A percentile compares a stretch with the other conserved stretches of the same genome.
phyloP scores from a whole-genome alignment of 2,113 vertebrate genomes.

The Strix aluco region DNA sequence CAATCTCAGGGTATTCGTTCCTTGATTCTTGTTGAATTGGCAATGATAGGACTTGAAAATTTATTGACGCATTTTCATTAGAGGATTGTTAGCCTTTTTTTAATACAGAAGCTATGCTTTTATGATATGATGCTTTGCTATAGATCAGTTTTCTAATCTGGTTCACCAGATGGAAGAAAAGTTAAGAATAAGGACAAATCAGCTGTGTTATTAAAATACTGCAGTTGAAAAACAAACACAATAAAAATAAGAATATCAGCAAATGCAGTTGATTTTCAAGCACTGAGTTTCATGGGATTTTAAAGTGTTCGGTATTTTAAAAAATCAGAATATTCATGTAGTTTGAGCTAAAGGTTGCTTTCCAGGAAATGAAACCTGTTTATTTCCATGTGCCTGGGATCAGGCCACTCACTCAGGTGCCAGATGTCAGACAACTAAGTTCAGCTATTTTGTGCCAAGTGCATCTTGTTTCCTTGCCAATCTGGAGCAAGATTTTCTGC shows the following conservation, averaged over 20 bases:
- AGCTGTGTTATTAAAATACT: background rate
- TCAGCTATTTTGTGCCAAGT: background rate
- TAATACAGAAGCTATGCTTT: background rate
- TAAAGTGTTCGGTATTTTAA: background rate
- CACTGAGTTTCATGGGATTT: background rate
- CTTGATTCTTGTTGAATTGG: background rate
- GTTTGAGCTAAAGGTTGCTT: background rate
- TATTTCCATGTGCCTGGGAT: background rate
- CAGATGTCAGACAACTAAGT: background rate
- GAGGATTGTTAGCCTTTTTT: background rate
- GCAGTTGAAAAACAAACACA: background rate
- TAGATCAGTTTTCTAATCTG: background rate
- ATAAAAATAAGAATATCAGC: background rate
- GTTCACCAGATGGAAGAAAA: background rate
- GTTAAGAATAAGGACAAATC: background rate
- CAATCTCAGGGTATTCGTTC: background rate
- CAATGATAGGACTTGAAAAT: background rate
- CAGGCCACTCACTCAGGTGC: background rate
- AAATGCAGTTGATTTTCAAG: background rate
- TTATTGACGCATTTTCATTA: background rate
- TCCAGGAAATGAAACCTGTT: conserved; percentile 5
- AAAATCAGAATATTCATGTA: background rate
- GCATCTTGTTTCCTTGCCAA: background rate
- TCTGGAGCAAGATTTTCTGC: background rate
- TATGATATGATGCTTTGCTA: background rate